These are phyloP conservation scores for Eremobia ochroleuca DNA, from an alignment of 2,888 invertebrate genomes.

Conservation along the genomic window DNA sequence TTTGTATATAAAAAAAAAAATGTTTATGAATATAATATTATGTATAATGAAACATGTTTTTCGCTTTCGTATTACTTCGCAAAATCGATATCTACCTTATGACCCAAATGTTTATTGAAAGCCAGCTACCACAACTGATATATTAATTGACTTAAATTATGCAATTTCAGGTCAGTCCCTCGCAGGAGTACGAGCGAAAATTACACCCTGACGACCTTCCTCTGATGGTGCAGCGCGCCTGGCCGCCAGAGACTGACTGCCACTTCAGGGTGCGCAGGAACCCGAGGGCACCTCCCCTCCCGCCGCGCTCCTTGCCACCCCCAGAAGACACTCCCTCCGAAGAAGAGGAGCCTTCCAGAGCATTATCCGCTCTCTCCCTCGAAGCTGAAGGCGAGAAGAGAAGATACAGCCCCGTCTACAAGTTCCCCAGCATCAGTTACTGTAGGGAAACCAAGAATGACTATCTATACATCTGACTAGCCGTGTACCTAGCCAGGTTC, in stretches of 20 bases:
- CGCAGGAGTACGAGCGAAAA: conserved; percentile 96
- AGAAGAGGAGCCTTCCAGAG: conserved; percentile 84
- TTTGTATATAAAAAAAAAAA: neutral
- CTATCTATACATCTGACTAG: conserved; percentile 88
- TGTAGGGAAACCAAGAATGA: conserved; percentile 88
- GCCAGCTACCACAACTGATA: too few species aligned
- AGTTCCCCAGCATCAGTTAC: conserved; percentile 88
- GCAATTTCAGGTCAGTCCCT: conserved; percentile 92
- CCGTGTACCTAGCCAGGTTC: conserved; percentile 71
- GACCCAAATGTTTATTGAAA: neutral
- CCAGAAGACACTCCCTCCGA: conserved; percentile 77
- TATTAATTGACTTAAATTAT: too few species aligned
- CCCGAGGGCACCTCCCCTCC: conserved; percentile 95
- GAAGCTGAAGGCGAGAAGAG: conserved; percentile 84
- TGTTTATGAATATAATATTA: neutral
- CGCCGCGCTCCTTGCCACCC: conserved; percentile 89
- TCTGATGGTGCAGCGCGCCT: conserved; percentile 94
- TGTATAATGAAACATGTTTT: neutral
- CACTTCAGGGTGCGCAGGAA: conserved; percentile 96
- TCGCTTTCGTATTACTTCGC: too few species aligned
- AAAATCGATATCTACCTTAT: too few species aligned
- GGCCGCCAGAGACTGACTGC: conserved; percentile 93
- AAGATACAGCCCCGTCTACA: conserved; percentile 88
- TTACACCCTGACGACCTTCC: conserved; percentile 97
- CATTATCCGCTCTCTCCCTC: conserved; percentile 86